Conservation (phyloP, 2,113 vertebrate species). For the cattle (Bos taurus) region ARS-UCD2.0 NC_037343.1:11521001-11521500, state of each 20-base stretch:
- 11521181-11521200: background rate
- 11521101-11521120: background rate
- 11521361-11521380: background rate
- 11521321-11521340: background rate
- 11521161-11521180: background rate
- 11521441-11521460: background rate
- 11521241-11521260: background rate
- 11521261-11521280: background rate
- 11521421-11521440: background rate
- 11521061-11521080: background rate
- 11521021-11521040: background rate
- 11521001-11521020: background rate
- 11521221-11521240: background rate
- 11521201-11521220: background rate
- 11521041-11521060: background rate
- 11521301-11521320: background rate
- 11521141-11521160: background rate
- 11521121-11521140: background rate
- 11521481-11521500: background rate
- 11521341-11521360: background rate
- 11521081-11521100: background rate
- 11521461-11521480: background rate
- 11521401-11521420: background rate
- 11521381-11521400: background rate
- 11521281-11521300: background rate